Evolutionary conservation across 2,113 vertebrate genomes (phyloP).

Genomic region (Cochlearius cochlearius): DNA sequence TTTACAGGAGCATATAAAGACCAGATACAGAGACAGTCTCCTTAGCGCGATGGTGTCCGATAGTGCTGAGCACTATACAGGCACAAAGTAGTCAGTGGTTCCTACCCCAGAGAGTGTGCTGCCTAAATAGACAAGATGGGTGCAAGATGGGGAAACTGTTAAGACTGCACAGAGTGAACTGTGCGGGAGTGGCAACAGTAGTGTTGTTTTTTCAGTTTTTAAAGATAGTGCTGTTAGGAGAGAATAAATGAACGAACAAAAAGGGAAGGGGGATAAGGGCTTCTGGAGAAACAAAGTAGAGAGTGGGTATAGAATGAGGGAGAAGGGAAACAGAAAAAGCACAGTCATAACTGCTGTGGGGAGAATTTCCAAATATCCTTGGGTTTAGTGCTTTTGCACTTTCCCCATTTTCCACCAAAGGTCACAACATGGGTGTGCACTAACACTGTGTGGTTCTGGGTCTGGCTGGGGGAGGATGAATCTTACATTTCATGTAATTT

Average conservation of each 20-base stretch:
- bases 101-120: not conserved
- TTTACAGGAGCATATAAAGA: not conserved
- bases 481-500: not conserved
- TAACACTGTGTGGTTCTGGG: not conserved
- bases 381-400: not conserved
- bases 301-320: not conserved
- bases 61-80: not conserved
- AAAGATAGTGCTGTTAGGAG: not conserved
- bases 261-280: not conserved
- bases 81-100: not conserved
- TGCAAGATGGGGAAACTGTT: not conserved
- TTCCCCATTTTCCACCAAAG: not conserved
- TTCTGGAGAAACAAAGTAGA: not conserved
- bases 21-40: not conserved
- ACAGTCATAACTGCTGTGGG: not conserved
- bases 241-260: not conserved
- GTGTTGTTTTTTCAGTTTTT: not conserved
- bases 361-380: not conserved
- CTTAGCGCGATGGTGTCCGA: no score
- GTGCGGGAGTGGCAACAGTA: not conserved
- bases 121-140: not conserved
- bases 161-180: not conserved
- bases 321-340: not conserved
- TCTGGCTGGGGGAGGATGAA: not conserved
- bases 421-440: accelerated